Evolutionary conservation across 2,113 vertebrate genomes (phyloP).

Genomic region (Etia nguti): DNA sequence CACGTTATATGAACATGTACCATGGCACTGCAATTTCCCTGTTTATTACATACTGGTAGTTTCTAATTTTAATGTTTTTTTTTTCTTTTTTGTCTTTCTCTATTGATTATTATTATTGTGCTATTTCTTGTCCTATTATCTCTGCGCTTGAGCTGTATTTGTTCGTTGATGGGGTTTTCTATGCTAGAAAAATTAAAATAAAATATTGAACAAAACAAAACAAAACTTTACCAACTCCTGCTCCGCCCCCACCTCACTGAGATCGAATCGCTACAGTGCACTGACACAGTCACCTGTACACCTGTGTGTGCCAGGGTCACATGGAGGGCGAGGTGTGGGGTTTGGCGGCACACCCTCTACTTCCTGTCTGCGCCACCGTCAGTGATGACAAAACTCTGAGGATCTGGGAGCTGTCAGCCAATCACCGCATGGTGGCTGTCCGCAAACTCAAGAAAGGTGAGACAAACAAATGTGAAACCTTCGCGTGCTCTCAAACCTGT

Average conservation of each 20-base stretch:
- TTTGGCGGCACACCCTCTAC: constrained; percentile 87
- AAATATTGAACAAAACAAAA: too few relatives aligned
- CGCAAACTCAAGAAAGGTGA: constrained; percentile 97
- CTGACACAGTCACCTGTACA: not conserved
- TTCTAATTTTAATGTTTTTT: too few relatives aligned
- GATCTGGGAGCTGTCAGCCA: constrained; percentile 94
- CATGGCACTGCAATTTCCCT: too few relatives aligned
- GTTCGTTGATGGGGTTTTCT: too few relatives aligned
- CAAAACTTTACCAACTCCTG: not conserved
- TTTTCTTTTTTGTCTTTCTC: too few relatives aligned
- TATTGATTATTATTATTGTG: too few relatives aligned
- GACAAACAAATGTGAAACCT: accelerated
- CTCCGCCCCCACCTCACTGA: not conserved
- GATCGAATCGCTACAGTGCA: accelerated
- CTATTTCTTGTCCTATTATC: too few relatives aligned
- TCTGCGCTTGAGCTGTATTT: too few relatives aligned
- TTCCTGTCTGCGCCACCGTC: constrained; percentile 93
- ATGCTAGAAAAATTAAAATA: too few relatives aligned
- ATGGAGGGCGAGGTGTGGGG: constrained; percentile 99
- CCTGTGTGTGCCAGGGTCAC: constrained; percentile 79
- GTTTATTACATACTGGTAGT: too few relatives aligned
- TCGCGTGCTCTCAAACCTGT: not conserved
- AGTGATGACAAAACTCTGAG: constrained; percentile 94
- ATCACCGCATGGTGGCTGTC: constrained; percentile 96
- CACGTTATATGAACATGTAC: too few relatives aligned